Percentiles rank a stretch among this genome's conserved stretches.
phyloP scores from a whole-genome alignment of 2,888 invertebrate species.

The Hydroisotoma schaefferi region DNA sequence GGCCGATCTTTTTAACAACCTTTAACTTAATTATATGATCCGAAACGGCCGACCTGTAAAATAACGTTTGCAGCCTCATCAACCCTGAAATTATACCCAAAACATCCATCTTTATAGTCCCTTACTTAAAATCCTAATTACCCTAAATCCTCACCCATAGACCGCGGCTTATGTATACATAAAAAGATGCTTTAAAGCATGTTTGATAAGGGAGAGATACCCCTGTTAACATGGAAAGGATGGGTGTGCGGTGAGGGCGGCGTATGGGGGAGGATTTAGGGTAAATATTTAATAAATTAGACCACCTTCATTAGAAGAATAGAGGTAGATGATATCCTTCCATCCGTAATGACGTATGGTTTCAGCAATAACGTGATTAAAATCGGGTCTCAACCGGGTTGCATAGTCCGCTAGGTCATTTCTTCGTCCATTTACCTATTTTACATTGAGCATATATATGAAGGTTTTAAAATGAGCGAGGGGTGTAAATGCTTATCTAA shows the following conservation, averaged over 20 bases:
- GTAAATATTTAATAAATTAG: too few species aligned
- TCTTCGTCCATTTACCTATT: background rate
- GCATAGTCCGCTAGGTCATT: slow-evolving; percentile 65
- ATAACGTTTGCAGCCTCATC: slow-evolving; percentile 84
- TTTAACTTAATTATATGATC: slow-evolving; percentile 79
- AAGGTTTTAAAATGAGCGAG: background rate
- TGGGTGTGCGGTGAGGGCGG: too few species aligned
- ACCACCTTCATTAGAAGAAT: slow-evolving; percentile 82
- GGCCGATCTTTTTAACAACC: slow-evolving; percentile 80
- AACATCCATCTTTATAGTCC: too few species aligned
- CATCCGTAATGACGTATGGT: slow-evolving; percentile 88
- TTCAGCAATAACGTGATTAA: slow-evolving; percentile 91
- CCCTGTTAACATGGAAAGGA: too few species aligned
- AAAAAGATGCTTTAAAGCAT: too few species aligned
- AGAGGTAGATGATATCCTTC: slow-evolving; percentile 83
- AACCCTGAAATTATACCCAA: slow-evolving; percentile 63
- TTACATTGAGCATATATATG: background rate
- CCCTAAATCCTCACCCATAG: too few species aligned
- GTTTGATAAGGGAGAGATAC: too few species aligned
- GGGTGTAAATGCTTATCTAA: too few species aligned
- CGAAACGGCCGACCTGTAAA: slow-evolving; percentile 80
- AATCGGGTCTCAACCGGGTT: slow-evolving; percentile 90
- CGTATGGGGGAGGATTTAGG: too few species aligned
- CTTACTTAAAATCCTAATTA: too few species aligned
- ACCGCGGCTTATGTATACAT: too few species aligned